These are phyloP conservation scores for Lophochroa leadbeateri DNA, from an alignment of 2,113 vertebrate genomes.

Conservation along the genomic window DNA sequence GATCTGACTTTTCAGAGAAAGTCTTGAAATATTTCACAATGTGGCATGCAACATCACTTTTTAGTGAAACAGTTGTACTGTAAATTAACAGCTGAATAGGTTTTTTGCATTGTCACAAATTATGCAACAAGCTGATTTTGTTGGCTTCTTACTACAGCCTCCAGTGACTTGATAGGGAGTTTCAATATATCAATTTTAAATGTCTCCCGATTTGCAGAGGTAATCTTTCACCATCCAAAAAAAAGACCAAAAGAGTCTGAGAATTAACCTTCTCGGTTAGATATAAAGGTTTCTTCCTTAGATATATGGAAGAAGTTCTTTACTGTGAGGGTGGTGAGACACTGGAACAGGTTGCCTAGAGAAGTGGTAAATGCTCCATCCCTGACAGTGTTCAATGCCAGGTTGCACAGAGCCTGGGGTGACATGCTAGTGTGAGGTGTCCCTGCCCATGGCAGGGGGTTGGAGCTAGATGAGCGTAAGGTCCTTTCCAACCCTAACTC, in stretches of 20 bases:
- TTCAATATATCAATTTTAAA: background rate
- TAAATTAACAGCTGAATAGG: background rate
- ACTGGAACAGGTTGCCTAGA: background rate
- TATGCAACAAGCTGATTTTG: background rate
- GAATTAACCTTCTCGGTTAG: background rate
- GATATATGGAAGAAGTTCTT: background rate
- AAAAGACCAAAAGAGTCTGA: background rate
- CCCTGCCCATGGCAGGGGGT: background rate
- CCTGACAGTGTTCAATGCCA: background rate
- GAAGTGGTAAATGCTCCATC: background rate
- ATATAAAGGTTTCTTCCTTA: background rate
- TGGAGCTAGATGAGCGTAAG: background rate
- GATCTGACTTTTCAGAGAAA: background rate
- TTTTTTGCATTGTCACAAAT: background rate
- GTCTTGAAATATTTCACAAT: background rate
- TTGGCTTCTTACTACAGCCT: background rate
- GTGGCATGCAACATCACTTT: fast-evolving
- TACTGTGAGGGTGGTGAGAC: background rate
- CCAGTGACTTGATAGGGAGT: background rate
- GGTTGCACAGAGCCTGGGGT: background rate
- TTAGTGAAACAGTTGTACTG: background rate
- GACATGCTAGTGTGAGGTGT: background rate
- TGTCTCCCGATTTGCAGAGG: background rate
- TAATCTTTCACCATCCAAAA: background rate
- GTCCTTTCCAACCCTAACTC: background rate